Evolutionary conservation across 1,140 invertebrate species (phyloP).

Genomic region (Dendrolimus kikuchii): DNA sequence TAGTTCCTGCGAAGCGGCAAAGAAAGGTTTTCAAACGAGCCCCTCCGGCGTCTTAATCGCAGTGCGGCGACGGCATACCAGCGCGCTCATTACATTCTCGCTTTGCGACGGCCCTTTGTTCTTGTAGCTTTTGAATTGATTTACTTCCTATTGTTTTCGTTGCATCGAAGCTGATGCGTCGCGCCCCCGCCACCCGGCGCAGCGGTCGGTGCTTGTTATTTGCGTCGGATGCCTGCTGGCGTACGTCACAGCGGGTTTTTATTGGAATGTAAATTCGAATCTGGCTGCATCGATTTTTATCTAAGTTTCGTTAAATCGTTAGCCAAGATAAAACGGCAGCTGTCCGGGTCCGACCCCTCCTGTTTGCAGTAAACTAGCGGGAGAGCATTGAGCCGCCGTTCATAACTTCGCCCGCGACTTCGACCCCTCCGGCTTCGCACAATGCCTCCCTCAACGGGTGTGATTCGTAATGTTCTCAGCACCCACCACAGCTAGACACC

Average conservation of each 20-base stretch:
- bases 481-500: constrained; percentile 10
- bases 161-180: neutral
- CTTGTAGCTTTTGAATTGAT: constrained; percentile 43
- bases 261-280: constrained; percentile 51
- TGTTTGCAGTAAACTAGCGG: constrained; percentile 38
- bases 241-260: constrained; percentile 23
- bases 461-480: constrained; percentile 31
- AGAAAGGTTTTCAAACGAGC: constrained; percentile 36
- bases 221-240: constrained; percentile 23
- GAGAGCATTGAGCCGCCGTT: constrained; percentile 30
- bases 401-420: constrained; percentile 23
- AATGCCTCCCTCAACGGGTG: constrained; percentile 34
- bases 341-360: constrained; percentile 33
- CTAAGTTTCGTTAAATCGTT: constrained; percentile 25
- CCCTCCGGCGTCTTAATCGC: constrained; percentile 46
- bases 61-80: constrained; percentile 12
- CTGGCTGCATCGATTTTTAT: constrained; percentile 32
- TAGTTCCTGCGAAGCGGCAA: constrained; percentile 33
- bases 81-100: constrained; percentile 43
- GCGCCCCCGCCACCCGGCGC: constrained; percentile 2
- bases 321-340: constrained; percentile 50
- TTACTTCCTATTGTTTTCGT: constrained; percentile 48
- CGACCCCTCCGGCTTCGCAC: constrained; percentile 27
- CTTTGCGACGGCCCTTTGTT: constrained; percentile 39
- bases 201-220: constrained; percentile 27